Percentiles rank a stretch among this genome's conserved stretches.
phyloP scores from a whole-genome alignment of 2,888 invertebrate species.

The Synergus japonicus region DNA sequence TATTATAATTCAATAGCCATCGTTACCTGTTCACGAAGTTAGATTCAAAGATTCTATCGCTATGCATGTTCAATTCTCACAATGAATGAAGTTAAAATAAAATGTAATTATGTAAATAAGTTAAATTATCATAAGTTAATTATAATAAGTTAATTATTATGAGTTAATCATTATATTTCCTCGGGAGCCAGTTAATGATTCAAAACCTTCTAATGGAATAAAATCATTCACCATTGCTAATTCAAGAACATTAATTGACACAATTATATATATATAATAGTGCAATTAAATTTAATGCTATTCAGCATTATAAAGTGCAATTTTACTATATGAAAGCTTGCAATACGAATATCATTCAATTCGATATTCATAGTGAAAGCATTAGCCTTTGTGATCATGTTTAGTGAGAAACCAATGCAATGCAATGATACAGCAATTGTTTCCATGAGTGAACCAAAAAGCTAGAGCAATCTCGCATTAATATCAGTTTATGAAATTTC shows the following conservation, averaged over 20 bases:
- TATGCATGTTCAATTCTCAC: not conserved
- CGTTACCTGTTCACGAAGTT: not conserved
- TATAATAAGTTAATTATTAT: too few relatives aligned
- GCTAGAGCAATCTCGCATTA: not conserved
- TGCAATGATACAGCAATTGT: not conserved
- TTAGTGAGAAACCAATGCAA: not conserved
- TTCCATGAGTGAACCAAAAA: not conserved
- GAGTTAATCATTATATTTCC: too few relatives aligned
- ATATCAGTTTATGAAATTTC: conserved; percentile 2
- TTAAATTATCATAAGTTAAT: too few relatives aligned
- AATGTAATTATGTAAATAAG: too few relatives aligned
- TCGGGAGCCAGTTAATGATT: too few relatives aligned
- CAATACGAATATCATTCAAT: not conserved
- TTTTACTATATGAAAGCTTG: not conserved
- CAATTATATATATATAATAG: not conserved
- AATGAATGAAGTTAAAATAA: not conserved
- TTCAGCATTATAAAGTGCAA: not conserved
- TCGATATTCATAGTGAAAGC: not conserved
- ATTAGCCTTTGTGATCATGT: not conserved
- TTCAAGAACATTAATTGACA: not conserved
- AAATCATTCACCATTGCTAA: not conserved
- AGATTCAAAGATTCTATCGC: not conserved
- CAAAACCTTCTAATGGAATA: not conserved
- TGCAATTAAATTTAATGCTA: not conserved
- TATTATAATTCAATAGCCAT: conserved; percentile 29